Conservation (phyloP, 2,797 vertebrate species). For the Paguma larvata region DNA sequence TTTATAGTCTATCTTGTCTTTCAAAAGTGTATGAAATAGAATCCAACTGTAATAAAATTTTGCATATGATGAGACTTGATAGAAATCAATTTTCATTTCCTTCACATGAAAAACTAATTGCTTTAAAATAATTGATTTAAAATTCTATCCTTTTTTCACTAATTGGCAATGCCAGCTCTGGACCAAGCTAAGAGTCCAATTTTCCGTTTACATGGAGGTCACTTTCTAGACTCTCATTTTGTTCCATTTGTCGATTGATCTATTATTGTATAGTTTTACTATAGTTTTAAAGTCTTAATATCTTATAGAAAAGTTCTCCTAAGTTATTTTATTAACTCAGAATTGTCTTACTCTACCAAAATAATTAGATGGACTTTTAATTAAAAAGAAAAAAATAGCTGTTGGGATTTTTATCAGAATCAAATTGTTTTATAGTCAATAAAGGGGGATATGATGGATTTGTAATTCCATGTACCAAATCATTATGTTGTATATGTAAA, state of each 20-base stretch:
- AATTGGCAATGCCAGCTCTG: conserved; percentile 51
- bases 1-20: not conserved
- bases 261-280: not conserved
- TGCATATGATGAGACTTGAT: not conserved
- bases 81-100: conserved; percentile 2
- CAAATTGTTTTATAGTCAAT: not conserved
- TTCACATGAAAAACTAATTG: conserved; percentile 49
- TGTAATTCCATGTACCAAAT: not conserved
- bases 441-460: not conserved
- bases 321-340: conserved; percentile 34
- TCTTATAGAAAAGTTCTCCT: not conserved
- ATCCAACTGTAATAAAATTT: not conserved
- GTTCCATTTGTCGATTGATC: not conserved
- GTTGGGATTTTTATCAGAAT: conserved; percentile 17
- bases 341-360: not conserved
- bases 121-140: conserved; percentile 45
- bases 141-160: not conserved
- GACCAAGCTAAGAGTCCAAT: not conserved
- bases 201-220: not conserved
- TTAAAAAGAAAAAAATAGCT: not conserved
- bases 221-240: not conserved
- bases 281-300: not conserved
- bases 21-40: not conserved
- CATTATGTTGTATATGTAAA: not conserved
- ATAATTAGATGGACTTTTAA: not conserved